phyloP scores from a whole-genome alignment of 2,113 vertebrate genomes.

The Oxyura jamaicensis region DNA sequence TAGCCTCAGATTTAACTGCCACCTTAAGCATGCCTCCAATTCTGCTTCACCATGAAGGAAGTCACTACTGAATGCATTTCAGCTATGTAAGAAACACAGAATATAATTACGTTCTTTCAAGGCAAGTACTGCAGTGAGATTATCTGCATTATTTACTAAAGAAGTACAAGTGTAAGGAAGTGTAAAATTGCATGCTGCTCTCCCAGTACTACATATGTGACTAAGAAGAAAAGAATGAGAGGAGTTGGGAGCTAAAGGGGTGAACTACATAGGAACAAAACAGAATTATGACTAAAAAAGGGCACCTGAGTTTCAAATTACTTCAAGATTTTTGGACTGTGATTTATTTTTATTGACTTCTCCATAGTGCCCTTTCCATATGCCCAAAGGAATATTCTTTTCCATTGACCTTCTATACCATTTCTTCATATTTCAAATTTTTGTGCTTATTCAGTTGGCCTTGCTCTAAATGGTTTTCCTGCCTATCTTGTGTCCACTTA shows the following conservation, averaged over 20 bases:
- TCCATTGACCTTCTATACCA: not conserved
- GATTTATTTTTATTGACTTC: not conserved
- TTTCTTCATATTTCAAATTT: not conserved
- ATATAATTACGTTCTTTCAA: not conserved
- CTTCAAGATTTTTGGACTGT: not conserved
- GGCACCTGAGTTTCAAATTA: not conserved
- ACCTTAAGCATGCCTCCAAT: not conserved
- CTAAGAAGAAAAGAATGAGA: not conserved
- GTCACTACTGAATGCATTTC: not conserved
- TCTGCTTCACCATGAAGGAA: not conserved
- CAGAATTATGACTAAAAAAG: not conserved
- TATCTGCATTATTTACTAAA: not conserved
- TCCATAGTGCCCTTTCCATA: not conserved
- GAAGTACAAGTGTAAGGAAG: not conserved
- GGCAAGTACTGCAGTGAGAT: not conserved
- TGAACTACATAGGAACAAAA: not conserved
- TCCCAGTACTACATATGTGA: not conserved
- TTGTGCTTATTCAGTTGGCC: not conserved
- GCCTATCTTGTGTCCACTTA: not conserved
- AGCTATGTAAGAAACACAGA: not conserved
- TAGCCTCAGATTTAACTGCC: not conserved
- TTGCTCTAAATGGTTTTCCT: not conserved
- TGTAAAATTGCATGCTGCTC: not conserved
- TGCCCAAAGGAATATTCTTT: not conserved
- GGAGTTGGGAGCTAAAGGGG: not conserved